Conservation (phyloP, 92 coral and sea anemone genomes). For the Desmophyllum pertusum region DNA sequence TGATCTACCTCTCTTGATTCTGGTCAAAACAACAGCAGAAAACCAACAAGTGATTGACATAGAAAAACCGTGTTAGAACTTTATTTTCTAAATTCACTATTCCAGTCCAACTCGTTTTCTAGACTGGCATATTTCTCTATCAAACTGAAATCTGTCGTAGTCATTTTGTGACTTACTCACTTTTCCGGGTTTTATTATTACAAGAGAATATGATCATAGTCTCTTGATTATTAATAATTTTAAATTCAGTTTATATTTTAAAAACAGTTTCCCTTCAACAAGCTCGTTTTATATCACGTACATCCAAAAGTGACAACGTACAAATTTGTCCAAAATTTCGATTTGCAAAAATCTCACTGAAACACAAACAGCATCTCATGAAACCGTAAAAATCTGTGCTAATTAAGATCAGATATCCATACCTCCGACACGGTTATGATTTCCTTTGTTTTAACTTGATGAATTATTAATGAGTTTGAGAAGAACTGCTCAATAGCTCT, state of each 20-base stretch:
- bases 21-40: background rate
- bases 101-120: background rate
- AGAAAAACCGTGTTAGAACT: background rate
- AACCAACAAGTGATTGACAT: background rate
- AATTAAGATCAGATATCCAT: background rate
- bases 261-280: too few relatives aligned
- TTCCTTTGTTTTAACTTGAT: too few relatives aligned
- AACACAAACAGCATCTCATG: too few relatives aligned
- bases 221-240: too few relatives aligned
- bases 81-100: background rate
- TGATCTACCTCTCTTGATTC: background rate
- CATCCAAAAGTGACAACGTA: too few relatives aligned
- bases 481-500: background rate
- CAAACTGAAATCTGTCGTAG: too few relatives aligned
- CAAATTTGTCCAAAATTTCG: background rate
- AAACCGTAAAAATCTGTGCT: background rate
- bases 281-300: background rate
- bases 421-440: background rate
- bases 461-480: too few relatives aligned
- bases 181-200: background rate
- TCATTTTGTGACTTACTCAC: background rate
- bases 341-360: background rate
- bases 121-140: too few relatives aligned
- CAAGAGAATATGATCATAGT: too few relatives aligned
- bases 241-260: too few relatives aligned